These are phyloP conservation scores for Quadriops clusia DNA, from an alignment of 2,888 invertebrate species.

Conservation along the genomic window DNA sequence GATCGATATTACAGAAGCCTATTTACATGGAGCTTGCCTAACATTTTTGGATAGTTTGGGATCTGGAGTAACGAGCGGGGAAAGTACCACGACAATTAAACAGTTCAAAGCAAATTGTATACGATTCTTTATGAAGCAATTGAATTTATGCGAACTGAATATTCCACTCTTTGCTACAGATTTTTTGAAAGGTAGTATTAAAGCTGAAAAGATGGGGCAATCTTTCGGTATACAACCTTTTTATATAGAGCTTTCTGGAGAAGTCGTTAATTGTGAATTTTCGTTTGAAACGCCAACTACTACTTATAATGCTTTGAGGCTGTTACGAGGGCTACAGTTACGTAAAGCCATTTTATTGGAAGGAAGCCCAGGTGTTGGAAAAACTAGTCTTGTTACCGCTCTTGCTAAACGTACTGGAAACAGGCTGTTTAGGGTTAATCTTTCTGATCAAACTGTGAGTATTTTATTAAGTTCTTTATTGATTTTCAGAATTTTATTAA, in stretches of 20 bases:
- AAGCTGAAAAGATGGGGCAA: slow-evolving; percentile 29
- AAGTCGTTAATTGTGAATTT: slow-evolving; percentile 39
- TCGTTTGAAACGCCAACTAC: slow-evolving; percentile 70
- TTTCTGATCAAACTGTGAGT: slow-evolving; percentile 94
- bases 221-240: slow-evolving; percentile 71
- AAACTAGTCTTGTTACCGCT: slow-evolving; percentile 88
- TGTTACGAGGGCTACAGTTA: slow-evolving; percentile 80
- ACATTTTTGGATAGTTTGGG: slow-evolving; percentile 89
- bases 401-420: slow-evolving; percentile 77
- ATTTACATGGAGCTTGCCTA: slow-evolving; percentile 81
- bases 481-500: background rate
- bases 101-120: slow-evolving; percentile 41
- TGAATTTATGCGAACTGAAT: slow-evolving; percentile 24
- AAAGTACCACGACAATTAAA: slow-evolving; percentile 37
- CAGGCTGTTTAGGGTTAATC: slow-evolving; percentile 81
- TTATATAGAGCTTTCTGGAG: slow-evolving; percentile 42
- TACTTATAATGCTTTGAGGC: slow-evolving; percentile 65
- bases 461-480: slow-evolving; percentile 9
- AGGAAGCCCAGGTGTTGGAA: slow-evolving; percentile 97
- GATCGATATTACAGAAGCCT: slow-evolving; percentile 49
- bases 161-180: background rate
- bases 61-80: slow-evolving; percentile 63
- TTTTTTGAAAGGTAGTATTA: slow-evolving; percentile 11
- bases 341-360: slow-evolving; percentile 90
- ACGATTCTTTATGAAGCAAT: slow-evolving; percentile 44